phyloP scores from a whole-genome alignment of 2,113 vertebrate genomes.

The Manacus vitellinus region DNA sequence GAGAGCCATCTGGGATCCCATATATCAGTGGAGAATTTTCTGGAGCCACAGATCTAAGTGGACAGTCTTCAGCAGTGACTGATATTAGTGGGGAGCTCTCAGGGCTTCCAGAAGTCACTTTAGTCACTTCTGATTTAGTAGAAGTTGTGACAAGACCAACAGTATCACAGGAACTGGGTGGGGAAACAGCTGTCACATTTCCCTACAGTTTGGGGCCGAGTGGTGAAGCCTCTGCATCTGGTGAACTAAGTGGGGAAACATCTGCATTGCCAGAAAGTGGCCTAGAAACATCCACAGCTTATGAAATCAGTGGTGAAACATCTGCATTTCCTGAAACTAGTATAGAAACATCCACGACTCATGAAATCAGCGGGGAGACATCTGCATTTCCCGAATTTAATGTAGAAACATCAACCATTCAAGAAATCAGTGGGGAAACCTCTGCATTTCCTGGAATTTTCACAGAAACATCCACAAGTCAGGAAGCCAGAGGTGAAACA shows the following conservation, averaged over 20 bases:
- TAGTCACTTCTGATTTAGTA: conserved; percentile 73
- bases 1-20: conserved; percentile 64
- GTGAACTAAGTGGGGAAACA: conserved; percentile 59
- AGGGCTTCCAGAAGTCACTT: conserved; percentile 74
- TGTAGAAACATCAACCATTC: conserved; percentile 55
- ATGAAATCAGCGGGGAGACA: conserved; percentile 52
- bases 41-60: conserved; percentile 68
- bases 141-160: conserved; percentile 72
- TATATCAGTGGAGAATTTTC: conserved; percentile 69
- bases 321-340: conserved; percentile 68
- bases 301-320: conserved; percentile 68
- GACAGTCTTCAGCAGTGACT: conserved; percentile 24
- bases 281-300: conserved; percentile 56
- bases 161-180: conserved; percentile 76
- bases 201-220: conserved; percentile 64
- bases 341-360: conserved; percentile 27
- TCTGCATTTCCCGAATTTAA: conserved; percentile 63
- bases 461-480: not conserved
- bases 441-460: conserved; percentile 25
- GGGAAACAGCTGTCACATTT: conserved; percentile 61
- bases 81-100: conserved; percentile 72
- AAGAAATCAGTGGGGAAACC: conserved; percentile 62
- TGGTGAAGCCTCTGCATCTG: conserved; percentile 61
- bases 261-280: conserved; percentile 62
- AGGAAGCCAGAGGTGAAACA: not conserved